phyloP scores from a whole-genome alignment of 2,113 vertebrate genomes.

The Stegastes partitus region DNA sequence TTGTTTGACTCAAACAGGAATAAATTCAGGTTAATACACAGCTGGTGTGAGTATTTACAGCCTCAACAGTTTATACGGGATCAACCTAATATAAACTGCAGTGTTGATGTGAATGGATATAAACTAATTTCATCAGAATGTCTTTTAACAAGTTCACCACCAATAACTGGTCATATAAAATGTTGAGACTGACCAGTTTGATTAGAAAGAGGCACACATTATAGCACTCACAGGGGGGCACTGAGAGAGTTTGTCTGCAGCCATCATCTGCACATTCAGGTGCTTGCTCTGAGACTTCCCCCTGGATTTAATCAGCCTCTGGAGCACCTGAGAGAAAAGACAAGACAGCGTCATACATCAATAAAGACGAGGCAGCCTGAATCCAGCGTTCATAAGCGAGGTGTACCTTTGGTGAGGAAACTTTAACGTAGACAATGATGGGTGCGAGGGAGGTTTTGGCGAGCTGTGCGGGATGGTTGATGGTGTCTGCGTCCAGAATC shows the following conservation, averaged over 20 bases:
- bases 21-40: background rate
- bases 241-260: slow-evolving; percentile 94
- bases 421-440: slow-evolving; percentile 96
- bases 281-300: slow-evolving; percentile 98
- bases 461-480: slow-evolving; percentile 96
- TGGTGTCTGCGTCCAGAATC: slow-evolving; percentile 95
- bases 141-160: no score
- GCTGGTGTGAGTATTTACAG: background rate
- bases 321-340: slow-evolving; percentile 88
- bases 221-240: slow-evolving; percentile 92
- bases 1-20: background rate
- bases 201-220: no score
- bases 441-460: slow-evolving; percentile 96
- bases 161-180: no score
- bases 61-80: background rate
- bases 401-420: slow-evolving; percentile 95
- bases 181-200: no score
- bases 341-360: background rate
- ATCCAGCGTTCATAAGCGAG: background rate
- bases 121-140: no score
- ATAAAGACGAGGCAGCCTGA: background rate
- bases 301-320: slow-evolving; percentile 94
- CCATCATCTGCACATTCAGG: slow-evolving; percentile 97
- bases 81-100: background rate
- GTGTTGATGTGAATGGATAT: no score